A percentile compares a stretch with the other conserved stretches of the same genome.
Conservation (phyloP, 1,140 invertebrate species). For the Drosophila lowei region DNA sequence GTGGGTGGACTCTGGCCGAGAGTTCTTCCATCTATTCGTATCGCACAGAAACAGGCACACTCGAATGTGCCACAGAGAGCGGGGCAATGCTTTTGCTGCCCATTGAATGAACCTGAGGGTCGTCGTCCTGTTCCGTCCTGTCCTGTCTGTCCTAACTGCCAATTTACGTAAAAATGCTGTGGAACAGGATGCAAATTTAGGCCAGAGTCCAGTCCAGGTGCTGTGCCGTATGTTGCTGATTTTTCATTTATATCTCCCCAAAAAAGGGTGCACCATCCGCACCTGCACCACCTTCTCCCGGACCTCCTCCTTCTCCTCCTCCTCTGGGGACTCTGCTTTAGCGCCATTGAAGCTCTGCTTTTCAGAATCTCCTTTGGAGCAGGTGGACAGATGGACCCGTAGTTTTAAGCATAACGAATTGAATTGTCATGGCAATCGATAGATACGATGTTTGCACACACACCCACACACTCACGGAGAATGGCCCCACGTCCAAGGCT, state of each 20-base stretch:
- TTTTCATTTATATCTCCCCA: constrained; percentile 60
- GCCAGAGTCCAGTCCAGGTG: constrained; percentile 19
- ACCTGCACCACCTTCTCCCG: not conserved
- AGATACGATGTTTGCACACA: constrained; percentile 59
- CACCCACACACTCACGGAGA: not conserved
- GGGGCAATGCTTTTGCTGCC: too few relatives aligned
- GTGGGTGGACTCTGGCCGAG: constrained; percentile 4
- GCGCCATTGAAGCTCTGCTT: constrained; percentile 12
- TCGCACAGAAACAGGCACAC: constrained; percentile 13
- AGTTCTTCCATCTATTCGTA: constrained; percentile 8
- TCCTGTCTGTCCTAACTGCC: constrained; percentile 58
- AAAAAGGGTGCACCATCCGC: constrained; percentile 20
- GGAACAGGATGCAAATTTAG: constrained; percentile 51
- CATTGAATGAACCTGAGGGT: constrained; percentile 13
- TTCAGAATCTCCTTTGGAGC: not conserved
- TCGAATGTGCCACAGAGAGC: constrained; percentile 15
- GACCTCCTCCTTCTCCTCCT: too few relatives aligned
- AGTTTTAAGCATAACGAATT: constrained; percentile 75
- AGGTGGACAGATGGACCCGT: constrained; percentile 44
- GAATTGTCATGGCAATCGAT: constrained; percentile 71
- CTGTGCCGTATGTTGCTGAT: constrained; percentile 52
- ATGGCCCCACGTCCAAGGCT: constrained; percentile 13
- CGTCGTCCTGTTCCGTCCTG: constrained; percentile 26
- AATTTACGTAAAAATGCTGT: constrained; percentile 69
- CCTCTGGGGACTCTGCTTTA: constrained; percentile 17